These are phyloP conservation scores for Palythoa grandiflora DNA, from an alignment of 92 coral and sea anemone genomes.

Conservation along the genomic window DNA sequence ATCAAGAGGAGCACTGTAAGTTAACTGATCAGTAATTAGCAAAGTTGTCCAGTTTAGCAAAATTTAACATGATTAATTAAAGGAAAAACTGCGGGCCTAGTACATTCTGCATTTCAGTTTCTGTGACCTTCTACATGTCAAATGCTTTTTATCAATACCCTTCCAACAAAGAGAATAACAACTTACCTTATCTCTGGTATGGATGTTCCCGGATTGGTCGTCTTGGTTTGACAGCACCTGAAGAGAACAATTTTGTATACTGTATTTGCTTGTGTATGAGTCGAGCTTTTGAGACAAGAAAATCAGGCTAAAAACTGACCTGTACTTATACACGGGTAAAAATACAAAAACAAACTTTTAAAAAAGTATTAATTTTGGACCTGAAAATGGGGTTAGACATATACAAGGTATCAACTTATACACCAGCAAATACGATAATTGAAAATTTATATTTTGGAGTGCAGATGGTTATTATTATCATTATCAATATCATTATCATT, in stretches of 20 bases:
- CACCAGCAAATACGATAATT: too few species aligned
- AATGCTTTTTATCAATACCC: background rate
- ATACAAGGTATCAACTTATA: too few species aligned
- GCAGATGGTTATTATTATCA: too few species aligned
- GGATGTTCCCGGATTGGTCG: conserved; percentile 91
- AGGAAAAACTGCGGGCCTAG: background rate
- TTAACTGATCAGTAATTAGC: conserved; percentile 21
- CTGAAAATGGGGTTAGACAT: too few species aligned
- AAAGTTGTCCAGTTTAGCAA: background rate
- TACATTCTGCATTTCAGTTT: background rate
- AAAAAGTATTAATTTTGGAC: too few species aligned
- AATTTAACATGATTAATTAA: background rate
- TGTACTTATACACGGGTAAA: too few species aligned
- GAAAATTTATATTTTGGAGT: too few species aligned
- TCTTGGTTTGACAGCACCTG: conserved; percentile 93
- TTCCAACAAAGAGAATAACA: background rate
- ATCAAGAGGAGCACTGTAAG: background rate
- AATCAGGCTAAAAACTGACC: too few species aligned
- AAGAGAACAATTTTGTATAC: background rate
- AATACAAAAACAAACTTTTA: too few species aligned
- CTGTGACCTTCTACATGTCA: background rate
- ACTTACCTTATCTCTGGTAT: conserved; percentile 86
- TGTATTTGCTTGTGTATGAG: background rate
- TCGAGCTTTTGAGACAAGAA: too few species aligned
- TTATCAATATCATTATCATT: too few species aligned